Evolutionary conservation across 37 sponge, comb jelly and placozoan genomes (phyloP).

Genomic region (Mnemiopsis leidyi): DNA sequence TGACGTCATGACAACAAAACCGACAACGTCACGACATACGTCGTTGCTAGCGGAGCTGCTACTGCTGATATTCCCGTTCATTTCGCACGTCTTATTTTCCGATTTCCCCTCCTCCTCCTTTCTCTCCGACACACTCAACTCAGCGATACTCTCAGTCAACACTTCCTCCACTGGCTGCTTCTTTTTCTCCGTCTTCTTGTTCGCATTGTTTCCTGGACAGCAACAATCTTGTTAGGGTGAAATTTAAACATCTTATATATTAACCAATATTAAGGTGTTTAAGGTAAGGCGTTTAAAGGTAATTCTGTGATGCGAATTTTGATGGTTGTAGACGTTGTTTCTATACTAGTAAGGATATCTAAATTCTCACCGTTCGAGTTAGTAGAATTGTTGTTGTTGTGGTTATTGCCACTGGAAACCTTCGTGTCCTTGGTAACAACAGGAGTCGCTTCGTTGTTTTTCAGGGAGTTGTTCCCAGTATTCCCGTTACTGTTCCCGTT

Average conservation of each 20-base stretch:
- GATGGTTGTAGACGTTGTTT: no score
- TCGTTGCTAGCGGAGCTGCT: slow-evolving; percentile 17
- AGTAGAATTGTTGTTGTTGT: not conserved
- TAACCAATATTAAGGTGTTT: no score
- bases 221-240: not conserved
- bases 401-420: not conserved
- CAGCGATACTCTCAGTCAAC: not conserved
- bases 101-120: not conserved
- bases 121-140: not conserved
- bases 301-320: no score
- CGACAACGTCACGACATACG: no score
- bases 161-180: not conserved
- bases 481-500: not conserved
- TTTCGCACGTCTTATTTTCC: not conserved
- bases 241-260: no score
- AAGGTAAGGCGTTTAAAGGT: no score
- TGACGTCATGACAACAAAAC: not conserved
- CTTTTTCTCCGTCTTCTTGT: not conserved
- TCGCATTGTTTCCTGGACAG: not conserved
- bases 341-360: no score
- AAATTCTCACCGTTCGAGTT: no score
- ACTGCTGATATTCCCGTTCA: slow-evolving; percentile 30
- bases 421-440: not conserved
- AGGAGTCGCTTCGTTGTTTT: not conserved
- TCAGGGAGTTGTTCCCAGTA: not conserved